phyloP scores from a whole-genome alignment of 2,113 vertebrate genomes.

The Litocranius walleri region DNA sequence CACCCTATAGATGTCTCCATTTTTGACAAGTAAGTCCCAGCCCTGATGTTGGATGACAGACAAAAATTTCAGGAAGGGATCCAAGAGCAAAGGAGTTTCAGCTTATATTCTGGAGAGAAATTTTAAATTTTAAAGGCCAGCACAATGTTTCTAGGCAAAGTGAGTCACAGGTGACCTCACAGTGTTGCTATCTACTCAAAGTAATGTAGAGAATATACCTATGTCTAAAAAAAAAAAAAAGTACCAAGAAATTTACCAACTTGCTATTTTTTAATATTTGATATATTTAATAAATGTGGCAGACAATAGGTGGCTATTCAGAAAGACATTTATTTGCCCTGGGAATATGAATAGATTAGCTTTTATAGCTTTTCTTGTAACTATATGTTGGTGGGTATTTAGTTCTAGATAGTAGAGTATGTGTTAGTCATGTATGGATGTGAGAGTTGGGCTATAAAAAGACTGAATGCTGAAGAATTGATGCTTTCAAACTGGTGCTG shows the following conservation, averaged over 20 bases:
- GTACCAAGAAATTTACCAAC: background rate
- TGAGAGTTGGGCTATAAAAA: background rate
- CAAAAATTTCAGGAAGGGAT: background rate
- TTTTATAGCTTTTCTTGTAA: background rate
- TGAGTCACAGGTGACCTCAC: background rate
- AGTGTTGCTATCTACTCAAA: background rate
- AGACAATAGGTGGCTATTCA: background rate
- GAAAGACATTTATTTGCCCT: background rate
- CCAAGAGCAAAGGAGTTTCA: background rate
- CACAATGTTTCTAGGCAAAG: background rate
- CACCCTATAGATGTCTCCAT: background rate
- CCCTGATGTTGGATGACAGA: background rate
- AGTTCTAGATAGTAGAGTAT: background rate
- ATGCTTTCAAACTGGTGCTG: background rate
- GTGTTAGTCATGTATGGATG: background rate
- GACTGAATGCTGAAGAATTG: background rate
- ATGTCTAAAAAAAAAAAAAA: background rate
- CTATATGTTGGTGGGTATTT: background rate
- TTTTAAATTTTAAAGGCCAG: background rate
- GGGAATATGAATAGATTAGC: background rate
- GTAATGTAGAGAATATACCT: background rate
- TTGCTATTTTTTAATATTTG: background rate
- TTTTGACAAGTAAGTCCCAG: background rate
- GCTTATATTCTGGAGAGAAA: background rate
- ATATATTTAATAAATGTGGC: background rate